phyloP scores from a whole-genome alignment of 1,140 invertebrate genomes.

The Drosophila subobscura region DNA sequence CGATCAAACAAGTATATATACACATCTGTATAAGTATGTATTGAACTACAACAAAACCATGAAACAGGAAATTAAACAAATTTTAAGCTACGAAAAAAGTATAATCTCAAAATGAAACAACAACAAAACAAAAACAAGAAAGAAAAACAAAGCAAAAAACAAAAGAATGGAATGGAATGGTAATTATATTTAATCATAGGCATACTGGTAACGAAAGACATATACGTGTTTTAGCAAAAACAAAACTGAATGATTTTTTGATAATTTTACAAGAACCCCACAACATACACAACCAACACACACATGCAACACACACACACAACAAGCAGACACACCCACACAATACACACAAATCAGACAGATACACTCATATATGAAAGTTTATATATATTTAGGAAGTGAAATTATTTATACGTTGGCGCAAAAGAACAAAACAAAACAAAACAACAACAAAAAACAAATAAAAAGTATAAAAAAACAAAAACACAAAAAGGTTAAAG shows the following conservation, averaged over 20 bases:
- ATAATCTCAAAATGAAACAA: conserved; percentile 71
- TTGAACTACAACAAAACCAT: conserved; percentile 72
- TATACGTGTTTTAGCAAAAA: conserved; percentile 61
- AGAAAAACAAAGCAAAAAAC: conserved; percentile 35
- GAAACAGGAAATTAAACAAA: conserved; percentile 81
- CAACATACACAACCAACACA: conserved; percentile 18
- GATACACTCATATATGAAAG: conserved; percentile 61
- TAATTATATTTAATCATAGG: conserved; percentile 59
- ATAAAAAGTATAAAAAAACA: conserved; percentile 30
- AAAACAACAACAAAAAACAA: conserved; percentile 31
- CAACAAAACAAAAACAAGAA: conserved; percentile 34
- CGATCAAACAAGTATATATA: conserved; percentile 60
- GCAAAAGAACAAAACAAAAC: conserved; percentile 64
- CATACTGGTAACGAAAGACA: conserved; percentile 54
- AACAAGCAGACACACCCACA: conserved; percentile 27
- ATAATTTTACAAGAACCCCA: conserved; percentile 75
- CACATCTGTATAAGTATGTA: conserved; percentile 42
- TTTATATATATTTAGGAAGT: conserved; percentile 81
- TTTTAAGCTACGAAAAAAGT: conserved; percentile 76
- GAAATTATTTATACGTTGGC: conserved; percentile 79
- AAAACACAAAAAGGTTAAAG: conserved; percentile 39
- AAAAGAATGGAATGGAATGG: conserved; percentile 37
- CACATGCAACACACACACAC: conserved; percentile 25
- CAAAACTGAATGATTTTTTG: conserved; percentile 79
- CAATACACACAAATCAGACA: conserved; percentile 44